Percentiles rank a stretch among this genome's conserved stretches.
phyloP scores from a whole-genome alignment of 1,140 invertebrate species.

The Eciton burchellii region DNA sequence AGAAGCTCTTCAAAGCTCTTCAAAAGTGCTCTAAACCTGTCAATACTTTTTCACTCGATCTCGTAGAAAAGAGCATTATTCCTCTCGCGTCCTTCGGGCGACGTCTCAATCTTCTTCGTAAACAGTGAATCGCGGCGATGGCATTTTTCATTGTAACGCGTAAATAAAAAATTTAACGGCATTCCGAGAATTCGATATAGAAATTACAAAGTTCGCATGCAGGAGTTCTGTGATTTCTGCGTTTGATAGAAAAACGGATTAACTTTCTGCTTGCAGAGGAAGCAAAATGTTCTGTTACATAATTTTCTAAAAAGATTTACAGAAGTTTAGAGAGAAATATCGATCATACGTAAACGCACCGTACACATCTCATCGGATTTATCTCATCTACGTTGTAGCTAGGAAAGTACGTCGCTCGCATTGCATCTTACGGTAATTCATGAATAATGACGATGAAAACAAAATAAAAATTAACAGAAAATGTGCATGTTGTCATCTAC shows the following conservation, averaged over 20 bases:
- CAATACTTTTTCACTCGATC: not conserved
- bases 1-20: too few relatives aligned
- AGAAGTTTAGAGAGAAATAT: not conserved
- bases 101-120: constrained; percentile 15
- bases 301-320: not conserved
- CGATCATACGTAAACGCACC: not conserved
- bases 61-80: not conserved
- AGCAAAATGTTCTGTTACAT: not conserved
- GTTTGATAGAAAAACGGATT: not conserved
- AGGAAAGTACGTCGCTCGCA: too few relatives aligned
- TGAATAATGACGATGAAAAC: too few relatives aligned
- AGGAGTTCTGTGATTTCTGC: not conserved
- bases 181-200: not conserved
- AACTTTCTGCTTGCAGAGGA: not conserved
- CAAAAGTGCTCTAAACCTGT: not conserved
- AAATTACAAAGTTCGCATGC: not conserved
- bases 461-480: too few relatives aligned
- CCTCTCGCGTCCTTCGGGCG: not conserved
- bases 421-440: too few relatives aligned
- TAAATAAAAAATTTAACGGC: constrained; percentile 1
- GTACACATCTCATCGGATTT: not conserved
- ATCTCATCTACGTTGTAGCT: too few relatives aligned
- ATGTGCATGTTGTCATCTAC: not conserved
- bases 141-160: not conserved
- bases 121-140: not conserved